Base-by-base conservation (phyloP, 2,113 vertebrate genomes). In the Mungos mungo region DNA sequence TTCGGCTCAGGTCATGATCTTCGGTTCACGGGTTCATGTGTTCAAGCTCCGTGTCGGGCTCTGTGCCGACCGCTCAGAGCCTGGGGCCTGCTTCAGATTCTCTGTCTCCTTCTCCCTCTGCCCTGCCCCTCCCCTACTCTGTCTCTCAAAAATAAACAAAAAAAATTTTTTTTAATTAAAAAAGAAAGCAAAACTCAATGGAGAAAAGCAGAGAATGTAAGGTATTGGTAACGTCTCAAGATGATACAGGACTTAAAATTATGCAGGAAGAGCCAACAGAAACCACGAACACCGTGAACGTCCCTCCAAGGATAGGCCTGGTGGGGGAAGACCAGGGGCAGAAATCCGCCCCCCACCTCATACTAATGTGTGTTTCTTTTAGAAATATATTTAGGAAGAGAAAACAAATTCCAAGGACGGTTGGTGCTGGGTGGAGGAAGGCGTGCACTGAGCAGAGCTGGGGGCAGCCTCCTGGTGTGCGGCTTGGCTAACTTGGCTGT, bases 401-500 rank as follows among this genome's bases (percentile, higher is more conserved):
- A 47, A n/a, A 68, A 38, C 38, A 4, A 16, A 4, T n/a, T 18
- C 19, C 71, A 25, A 0, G 8, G 31, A 8, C 21, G 23, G 23
- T 6, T 8, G 19, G 60, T 11, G 7, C 47, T 6, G 41, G 52
- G 27, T 5, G 0, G 52, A 27, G 50, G 50, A 11, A 52, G 65
- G 33, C 79, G 10, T 11, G 41, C 23, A 0, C 10, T 11, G 8
- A 47, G 47, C 25, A 2, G 29, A 50, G 25, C 4, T 4, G 5
- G 29, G 31, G 16, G 13, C 4, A 0, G 69, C 50, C 47, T 4
- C 27, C 35, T 11, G 13, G 15, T 2, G 12, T 23, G 29, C 7
- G 41, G 31, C 35, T 88, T 41, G 41, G 41, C 94, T 98, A 86
- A 98, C 94, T 3, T n/a, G 95, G 41, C 74, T 13, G 23, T 98